Evolutionary conservation across 2,113 vertebrate species (phyloP).

Genomic region (Raja brachyura): DNA sequence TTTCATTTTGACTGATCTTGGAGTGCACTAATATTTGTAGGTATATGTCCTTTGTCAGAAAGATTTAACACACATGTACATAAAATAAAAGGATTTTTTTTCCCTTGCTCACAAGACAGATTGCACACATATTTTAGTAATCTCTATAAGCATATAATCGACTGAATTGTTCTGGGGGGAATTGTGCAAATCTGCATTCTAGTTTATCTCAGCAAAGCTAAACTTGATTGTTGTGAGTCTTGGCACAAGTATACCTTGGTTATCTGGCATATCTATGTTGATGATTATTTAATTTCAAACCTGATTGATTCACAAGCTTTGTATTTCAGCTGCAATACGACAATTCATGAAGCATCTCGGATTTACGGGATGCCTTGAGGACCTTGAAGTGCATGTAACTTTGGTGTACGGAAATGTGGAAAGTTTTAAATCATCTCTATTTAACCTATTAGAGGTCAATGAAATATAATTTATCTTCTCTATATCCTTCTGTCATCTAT

Average conservation of each 20-base stretch:
- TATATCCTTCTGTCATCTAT: background rate
- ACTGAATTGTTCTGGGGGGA: background rate
- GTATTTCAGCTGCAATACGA: background rate
- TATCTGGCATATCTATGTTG: slow-evolving; percentile 32
- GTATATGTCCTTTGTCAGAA: background rate
- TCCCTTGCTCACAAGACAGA: background rate
- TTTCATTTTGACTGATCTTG: too few relatives aligned
- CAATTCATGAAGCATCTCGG: slow-evolving; percentile 14
- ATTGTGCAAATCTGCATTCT: background rate
- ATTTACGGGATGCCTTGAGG: slow-evolving; percentile 4
- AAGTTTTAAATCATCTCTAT: background rate
- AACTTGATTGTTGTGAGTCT: background rate
- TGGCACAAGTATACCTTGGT: background rate
- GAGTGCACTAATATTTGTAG: too few relatives aligned
- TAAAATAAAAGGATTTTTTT: background rate
- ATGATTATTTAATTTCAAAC: background rate
- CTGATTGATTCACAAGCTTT: slow-evolving; percentile 10
- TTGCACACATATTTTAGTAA: background rate
- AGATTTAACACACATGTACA: background rate
- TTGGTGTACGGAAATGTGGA: background rate
- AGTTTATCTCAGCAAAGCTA: slow-evolving; percentile 1
- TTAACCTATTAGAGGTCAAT: background rate
- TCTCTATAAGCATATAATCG: background rate
- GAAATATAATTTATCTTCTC: background rate
- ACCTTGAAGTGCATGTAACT: background rate